Percentiles rank a stretch among this genome's conserved stretches.
Evolutionary conservation across 2,113 vertebrate genomes (phyloP).

Genomic region (Paratilapia polleni): DNA sequence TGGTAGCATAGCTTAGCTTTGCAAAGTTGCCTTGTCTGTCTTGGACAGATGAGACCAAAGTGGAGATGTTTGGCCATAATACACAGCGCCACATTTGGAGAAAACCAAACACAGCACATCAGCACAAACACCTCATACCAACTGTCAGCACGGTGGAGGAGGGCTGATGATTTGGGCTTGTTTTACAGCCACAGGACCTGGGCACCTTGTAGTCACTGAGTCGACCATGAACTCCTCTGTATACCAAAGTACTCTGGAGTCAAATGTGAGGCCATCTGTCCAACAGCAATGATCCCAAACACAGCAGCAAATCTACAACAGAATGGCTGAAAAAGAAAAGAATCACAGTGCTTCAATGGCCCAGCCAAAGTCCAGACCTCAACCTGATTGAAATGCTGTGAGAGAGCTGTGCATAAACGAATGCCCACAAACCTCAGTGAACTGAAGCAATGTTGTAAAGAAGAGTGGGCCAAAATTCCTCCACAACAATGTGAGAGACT

Average conservation of each 20-base stretch:
- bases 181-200: neutral
- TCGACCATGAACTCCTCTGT: neutral
- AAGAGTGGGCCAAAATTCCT: neutral
- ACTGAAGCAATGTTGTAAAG: neutral
- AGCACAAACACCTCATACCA: neutral
- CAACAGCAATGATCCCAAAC: neutral
- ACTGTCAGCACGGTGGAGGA: neutral
- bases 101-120: too few relatives aligned
- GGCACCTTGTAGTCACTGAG: neutral
- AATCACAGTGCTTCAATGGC: too few relatives aligned
- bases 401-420: neutral
- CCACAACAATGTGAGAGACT: neutral
- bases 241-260: neutral
- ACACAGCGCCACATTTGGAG: too few relatives aligned
- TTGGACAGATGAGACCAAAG: neutral
- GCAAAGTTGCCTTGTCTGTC: neutral
- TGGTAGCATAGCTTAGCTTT: neutral
- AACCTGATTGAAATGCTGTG: too few relatives aligned
- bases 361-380: too few relatives aligned
- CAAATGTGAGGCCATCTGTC: fast-evolving
- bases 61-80: neutral
- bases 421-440: neutral
- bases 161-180: neutral
- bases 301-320: too few relatives aligned
- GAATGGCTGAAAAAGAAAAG: too few relatives aligned